Conservation (phyloP, 1,140 invertebrate species). For the Apis cerana region DNA sequence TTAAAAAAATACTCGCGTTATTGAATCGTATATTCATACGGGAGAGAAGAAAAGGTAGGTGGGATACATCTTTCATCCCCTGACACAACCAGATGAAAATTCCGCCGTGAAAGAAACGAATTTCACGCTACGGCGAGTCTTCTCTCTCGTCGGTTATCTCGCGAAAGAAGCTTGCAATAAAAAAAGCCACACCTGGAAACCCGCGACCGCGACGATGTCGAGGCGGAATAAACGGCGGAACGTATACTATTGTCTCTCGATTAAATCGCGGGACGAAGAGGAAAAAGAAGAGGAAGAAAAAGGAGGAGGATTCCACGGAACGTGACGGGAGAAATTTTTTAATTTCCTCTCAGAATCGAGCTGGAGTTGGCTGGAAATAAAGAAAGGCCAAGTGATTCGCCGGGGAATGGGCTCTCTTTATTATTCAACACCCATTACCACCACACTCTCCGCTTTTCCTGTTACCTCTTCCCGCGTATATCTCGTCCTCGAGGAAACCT, state of each 20-base stretch:
- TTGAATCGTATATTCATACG: constrained; percentile 10
- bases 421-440: constrained; percentile 64
- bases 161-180: neutral
- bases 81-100: constrained; percentile 18
- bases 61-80: constrained; percentile 2
- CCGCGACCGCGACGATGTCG: neutral
- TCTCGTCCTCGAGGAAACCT: constrained; percentile 5
- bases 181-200: neutral
- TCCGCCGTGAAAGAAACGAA: neutral
- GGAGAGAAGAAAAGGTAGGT: too few relatives aligned
- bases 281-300: neutral
- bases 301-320: neutral
- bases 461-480: constrained; percentile 45
- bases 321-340: constrained; percentile 20
- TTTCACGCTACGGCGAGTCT: neutral
- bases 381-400: constrained; percentile 19
- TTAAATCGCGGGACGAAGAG: constrained; percentile 1
- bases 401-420: constrained; percentile 45
- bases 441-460: constrained; percentile 33
- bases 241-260: constrained; percentile 7
- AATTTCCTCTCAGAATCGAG: constrained; percentile 32
- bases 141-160: too few relatives aligned
- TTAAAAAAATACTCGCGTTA: neutral
- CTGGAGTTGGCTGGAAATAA: neutral
- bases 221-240: neutral